A percentile compares a stretch with the other conserved stretches of the same genome.
Evolutionary conservation across 35 echinoderm and acorn worm genomes (phyloP).

Genomic region (Stichopus chloronotus): DNA sequence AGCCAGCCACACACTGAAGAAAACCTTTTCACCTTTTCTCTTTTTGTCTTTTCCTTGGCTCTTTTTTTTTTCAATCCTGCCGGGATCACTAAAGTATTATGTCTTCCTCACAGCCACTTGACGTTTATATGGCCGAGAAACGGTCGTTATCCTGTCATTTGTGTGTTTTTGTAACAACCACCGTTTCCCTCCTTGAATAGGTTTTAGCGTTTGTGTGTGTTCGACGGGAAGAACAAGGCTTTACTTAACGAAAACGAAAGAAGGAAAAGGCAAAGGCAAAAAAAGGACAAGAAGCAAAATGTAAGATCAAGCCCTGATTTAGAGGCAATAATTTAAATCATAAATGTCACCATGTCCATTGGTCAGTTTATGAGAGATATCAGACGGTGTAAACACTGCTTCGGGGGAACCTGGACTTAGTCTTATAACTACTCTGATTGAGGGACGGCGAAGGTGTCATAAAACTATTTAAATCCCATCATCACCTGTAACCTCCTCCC

Average conservation of each 20-base stretch:
- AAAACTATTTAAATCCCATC: neutral
- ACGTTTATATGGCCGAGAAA: conserved; percentile 12
- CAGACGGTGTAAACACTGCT: neutral
- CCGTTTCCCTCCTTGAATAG: conserved; percentile 7
- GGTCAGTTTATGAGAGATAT: conserved; percentile 10
- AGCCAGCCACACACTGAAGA: no score
- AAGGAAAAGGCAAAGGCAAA: neutral
- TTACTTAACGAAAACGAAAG: no score
- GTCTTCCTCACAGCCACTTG: neutral
- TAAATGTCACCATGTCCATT: neutral
- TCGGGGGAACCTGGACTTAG: neutral
- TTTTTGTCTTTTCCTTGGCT: no score
- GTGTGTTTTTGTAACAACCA: conserved; percentile 34
- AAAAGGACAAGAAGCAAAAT: neutral
- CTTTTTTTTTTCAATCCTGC: neutral
- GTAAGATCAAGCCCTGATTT: neutral
- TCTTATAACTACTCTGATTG: neutral
- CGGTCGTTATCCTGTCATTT: conserved; percentile 38
- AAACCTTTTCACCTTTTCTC: no score
- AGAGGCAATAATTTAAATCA: conserved; percentile 3
- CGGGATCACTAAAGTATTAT: neutral
- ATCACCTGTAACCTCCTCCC: neutral
- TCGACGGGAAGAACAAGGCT: no score
- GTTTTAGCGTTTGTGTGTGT: neutral
- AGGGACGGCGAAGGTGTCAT: neutral